Evolutionary conservation across 2,888 invertebrate genomes (phyloP).

Genomic region (Athalia rosae): DNA sequence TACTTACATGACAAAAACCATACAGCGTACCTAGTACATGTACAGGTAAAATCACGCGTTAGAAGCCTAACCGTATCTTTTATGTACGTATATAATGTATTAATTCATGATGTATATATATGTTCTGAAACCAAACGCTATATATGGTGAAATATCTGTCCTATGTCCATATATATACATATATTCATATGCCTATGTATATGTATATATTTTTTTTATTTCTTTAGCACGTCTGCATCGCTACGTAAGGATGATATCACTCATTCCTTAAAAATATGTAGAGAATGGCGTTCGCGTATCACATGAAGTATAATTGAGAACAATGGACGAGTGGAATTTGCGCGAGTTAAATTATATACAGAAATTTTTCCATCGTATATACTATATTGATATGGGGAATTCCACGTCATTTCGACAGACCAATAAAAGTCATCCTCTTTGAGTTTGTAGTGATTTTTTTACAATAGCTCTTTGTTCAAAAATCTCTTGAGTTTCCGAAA

Average conservation of each 20-base stretch:
- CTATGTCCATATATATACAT: slow-evolving; percentile 1
- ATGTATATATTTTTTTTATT: slow-evolving; percentile 18
- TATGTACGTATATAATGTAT: not conserved
- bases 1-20: too few relatives aligned
- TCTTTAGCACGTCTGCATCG: not conserved
- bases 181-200: not conserved
- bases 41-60: too few relatives aligned
- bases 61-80: too few relatives aligned
- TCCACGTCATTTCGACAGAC: too few relatives aligned
- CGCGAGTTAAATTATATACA: slow-evolving; percentile 37
- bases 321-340: slow-evolving; percentile 37
- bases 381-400: not conserved
- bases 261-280: slow-evolving; percentile 18
- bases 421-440: too few relatives aligned
- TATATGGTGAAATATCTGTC: slow-evolving; percentile 17
- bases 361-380: not conserved
- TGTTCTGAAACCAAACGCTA: slow-evolving; percentile 8
- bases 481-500: too few relatives aligned
- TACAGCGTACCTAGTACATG: too few relatives aligned
- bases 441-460: too few relatives aligned
- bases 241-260: not conserved
- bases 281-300: slow-evolving; percentile 37
- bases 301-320: slow-evolving; percentile 35
- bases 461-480: too few relatives aligned
- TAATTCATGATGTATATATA: not conserved